A percentile compares a stretch with the other conserved stretches of the same genome.
These are phyloP conservation scores for Oreochromis tanganicae DNA, from an alignment of 2,113 vertebrate species.

Conservation along the genomic window DNA sequence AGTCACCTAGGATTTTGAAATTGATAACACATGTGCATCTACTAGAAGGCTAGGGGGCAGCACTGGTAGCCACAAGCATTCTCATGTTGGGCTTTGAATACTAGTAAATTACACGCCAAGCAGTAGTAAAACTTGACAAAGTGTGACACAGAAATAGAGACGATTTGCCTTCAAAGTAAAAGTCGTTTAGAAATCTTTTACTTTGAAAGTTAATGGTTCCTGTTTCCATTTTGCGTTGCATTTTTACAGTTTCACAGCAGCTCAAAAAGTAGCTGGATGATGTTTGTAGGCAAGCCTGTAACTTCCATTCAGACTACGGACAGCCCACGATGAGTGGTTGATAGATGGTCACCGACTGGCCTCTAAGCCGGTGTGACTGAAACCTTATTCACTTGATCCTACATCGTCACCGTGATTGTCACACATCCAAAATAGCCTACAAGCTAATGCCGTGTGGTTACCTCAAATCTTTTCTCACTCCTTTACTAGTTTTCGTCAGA, in stretches of 20 bases:
- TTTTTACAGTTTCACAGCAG: background rate
- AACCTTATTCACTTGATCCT: background rate
- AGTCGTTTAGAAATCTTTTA: background rate
- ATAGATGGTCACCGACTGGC: background rate
- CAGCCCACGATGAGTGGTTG: background rate
- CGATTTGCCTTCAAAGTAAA: background rate
- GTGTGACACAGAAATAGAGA: background rate
- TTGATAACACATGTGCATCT: background rate
- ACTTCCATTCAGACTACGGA: background rate
- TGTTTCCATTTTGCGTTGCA: background rate
- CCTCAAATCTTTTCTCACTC: background rate
- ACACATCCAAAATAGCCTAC: background rate
- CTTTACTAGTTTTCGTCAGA: background rate
- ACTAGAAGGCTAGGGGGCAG: background rate
- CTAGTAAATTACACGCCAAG: background rate
- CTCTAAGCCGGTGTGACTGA: background rate
- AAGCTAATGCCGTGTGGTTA: background rate
- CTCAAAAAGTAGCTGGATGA: background rate
- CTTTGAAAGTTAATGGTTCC: background rate
- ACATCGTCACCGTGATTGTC: background rate
- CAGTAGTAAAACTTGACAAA: background rate
- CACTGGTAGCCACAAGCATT: background rate
- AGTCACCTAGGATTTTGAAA: background rate
- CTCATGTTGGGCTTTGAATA: background rate
- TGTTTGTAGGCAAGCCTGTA: background rate